phyloP scores from a whole-genome alignment of 2,888 invertebrate species.

The Acanthosepion esculentum region DNA sequence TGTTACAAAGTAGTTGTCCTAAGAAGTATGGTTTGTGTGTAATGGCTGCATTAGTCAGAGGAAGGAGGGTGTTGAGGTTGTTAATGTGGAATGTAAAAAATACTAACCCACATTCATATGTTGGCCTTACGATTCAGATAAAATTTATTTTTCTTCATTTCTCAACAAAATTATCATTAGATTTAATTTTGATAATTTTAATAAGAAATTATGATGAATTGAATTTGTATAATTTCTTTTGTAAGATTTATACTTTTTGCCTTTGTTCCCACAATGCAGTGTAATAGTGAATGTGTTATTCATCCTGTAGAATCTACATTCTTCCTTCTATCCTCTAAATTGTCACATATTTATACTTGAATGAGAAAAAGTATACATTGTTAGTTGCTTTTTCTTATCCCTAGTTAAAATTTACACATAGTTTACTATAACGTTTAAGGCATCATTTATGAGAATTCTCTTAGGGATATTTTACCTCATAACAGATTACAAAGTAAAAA shows the following conservation, averaged over 20 bases:
- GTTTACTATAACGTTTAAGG: neutral
- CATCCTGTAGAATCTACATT: neutral
- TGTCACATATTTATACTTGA: neutral
- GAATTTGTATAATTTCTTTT: neutral
- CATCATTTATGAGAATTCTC: neutral
- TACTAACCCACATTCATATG: neutral
- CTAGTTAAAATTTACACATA: neutral
- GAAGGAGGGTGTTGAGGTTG: too few species aligned
- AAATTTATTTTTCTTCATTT: neutral
- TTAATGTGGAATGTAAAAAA: too few species aligned
- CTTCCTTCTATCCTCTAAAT: neutral
- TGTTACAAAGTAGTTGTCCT: too few species aligned
- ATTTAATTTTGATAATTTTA: neutral
- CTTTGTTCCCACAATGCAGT: slow-evolving; percentile 10
- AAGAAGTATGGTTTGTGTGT: too few species aligned
- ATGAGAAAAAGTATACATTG: neutral
- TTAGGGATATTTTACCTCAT: neutral
- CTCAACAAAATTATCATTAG: neutral
- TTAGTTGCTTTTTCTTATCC: neutral
- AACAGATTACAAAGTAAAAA: neutral
- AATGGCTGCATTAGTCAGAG: too few species aligned
- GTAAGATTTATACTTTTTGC: neutral
- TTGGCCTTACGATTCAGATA: neutral
- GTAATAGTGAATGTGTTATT: neutral
- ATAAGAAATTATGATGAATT: neutral